Evolutionary conservation across 2,888 invertebrate genomes (phyloP).

Genomic region (Volucella inanis): DNA sequence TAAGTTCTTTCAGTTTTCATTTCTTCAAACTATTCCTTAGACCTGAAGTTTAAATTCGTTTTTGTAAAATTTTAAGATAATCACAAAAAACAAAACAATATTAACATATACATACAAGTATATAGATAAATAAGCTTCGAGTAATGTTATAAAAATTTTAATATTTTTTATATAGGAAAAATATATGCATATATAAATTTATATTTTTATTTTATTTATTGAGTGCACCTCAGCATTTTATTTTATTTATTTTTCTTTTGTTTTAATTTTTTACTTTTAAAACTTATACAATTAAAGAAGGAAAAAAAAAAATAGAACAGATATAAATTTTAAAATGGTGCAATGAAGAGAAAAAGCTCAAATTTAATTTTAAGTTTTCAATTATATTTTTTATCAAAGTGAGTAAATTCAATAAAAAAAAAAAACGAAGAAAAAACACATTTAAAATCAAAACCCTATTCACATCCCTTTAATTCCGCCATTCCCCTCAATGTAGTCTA

Average conservation of each 20-base stretch:
- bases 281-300: slow-evolving; percentile 5
- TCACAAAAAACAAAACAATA: slow-evolving; percentile 20
- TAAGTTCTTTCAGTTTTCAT: slow-evolving; percentile 85
- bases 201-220: slow-evolving; percentile 64
- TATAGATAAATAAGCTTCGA: slow-evolving; percentile 23
- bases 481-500: slow-evolving; percentile 83
- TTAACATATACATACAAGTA: slow-evolving; percentile 20
- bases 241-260: slow-evolving; percentile 40
- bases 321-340: slow-evolving; percentile 77
- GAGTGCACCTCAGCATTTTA: slow-evolving; percentile 75
- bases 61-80: slow-evolving; percentile 17
- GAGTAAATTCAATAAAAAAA: slow-evolving; percentile 70
- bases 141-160: slow-evolving; percentile 7
- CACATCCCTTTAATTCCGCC: slow-evolving; percentile 82
- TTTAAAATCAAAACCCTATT: slow-evolving; percentile 78
- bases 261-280: slow-evolving; percentile 39
- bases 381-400: slow-evolving; percentile 64
- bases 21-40: slow-evolving; percentile 19
- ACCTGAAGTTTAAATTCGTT: slow-evolving; percentile 3
- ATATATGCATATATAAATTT: slow-evolving; percentile 34
- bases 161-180: slow-evolving; percentile 47
- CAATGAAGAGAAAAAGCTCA: slow-evolving; percentile 83
- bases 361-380: slow-evolving; percentile 77
- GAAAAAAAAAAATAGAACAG: slow-evolving; percentile 45
- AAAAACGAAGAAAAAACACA: slow-evolving; percentile 74